A percentile compares a stretch with the other conserved stretches of the same genome.
phyloP scores from a whole-genome alignment of 2,888 invertebrate species.

The Drosophila borealis region DNA sequence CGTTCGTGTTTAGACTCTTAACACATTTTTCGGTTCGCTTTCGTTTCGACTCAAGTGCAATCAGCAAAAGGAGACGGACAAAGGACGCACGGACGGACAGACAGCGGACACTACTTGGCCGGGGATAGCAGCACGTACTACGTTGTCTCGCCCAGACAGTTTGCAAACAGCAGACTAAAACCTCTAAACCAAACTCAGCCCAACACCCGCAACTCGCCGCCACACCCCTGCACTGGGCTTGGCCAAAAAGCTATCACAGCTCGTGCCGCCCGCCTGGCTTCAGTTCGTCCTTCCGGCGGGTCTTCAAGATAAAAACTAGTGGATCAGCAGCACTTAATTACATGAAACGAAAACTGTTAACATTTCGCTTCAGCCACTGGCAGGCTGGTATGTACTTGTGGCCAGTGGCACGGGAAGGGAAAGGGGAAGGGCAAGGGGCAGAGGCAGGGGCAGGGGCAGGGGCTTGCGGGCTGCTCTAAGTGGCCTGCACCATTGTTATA shows the following conservation, averaged over 20 bases:
- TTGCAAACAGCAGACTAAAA: slow-evolving; percentile 65
- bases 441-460: neutral
- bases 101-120: slow-evolving; percentile 13
- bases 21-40: slow-evolving; percentile 71
- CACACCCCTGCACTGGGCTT: neutral
- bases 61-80: slow-evolving; percentile 58
- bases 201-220: neutral
- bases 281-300: slow-evolving; percentile 27
- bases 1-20: slow-evolving; percentile 78
- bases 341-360: slow-evolving; percentile 80
- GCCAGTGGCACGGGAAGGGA: neutral
- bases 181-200: neutral
- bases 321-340: slow-evolving; percentile 80
- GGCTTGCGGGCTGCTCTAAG: slow-evolving; percentile 32
- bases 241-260: slow-evolving; percentile 61
- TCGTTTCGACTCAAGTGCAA: slow-evolving; percentile 66
- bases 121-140: slow-evolving; percentile 62
- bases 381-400: neutral
- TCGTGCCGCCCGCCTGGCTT: slow-evolving; percentile 5
- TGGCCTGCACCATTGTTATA: slow-evolving; percentile 58
- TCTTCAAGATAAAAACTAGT: slow-evolving; percentile 74
- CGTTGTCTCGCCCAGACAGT: slow-evolving; percentile 77
- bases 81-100: slow-evolving; percentile 10
- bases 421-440: neutral
- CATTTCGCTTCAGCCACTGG: slow-evolving; percentile 42